Evolutionary conservation across 2,888 invertebrate genomes (phyloP).

Genomic region (Dolichopus griseipennis): DNA sequence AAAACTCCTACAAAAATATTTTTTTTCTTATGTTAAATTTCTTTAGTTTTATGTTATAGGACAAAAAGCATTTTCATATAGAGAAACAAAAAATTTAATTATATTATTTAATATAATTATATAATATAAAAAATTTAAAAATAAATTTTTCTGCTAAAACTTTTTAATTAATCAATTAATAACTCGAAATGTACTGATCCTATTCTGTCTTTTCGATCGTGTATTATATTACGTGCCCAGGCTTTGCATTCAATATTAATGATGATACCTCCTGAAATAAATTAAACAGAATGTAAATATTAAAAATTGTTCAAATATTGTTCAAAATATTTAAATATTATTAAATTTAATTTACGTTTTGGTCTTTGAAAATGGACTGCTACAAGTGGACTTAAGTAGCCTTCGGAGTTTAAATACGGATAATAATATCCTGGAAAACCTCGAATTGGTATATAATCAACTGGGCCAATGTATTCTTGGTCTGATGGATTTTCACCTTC

Average conservation of each 20-base stretch:
- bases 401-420: slow-evolving; percentile 77
- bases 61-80: background rate
- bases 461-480: slow-evolving; percentile 79
- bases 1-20: too few species aligned
- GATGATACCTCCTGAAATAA: slow-evolving; percentile 46
- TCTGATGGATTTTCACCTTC: slow-evolving; percentile 91
- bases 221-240: slow-evolving; percentile 59
- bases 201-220: slow-evolving; percentile 57
- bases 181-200: slow-evolving; percentile 68
- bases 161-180: slow-evolving; percentile 47
- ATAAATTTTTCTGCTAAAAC: background rate
- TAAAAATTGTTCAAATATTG: background rate
- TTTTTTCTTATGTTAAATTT: too few species aligned
- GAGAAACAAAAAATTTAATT: background rate
- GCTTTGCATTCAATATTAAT: slow-evolving; percentile 63
- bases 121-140: slow-evolving; percentile 1
- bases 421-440: slow-evolving; percentile 87
- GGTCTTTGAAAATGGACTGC: slow-evolving; percentile 79
- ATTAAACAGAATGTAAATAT: slow-evolving; percentile 4
- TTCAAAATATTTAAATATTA: background rate
- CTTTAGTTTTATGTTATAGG: too few species aligned
- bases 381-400: slow-evolving; percentile 80
- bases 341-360: slow-evolving; percentile 52
- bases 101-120: background rate
- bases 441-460: slow-evolving; percentile 69